These are phyloP conservation scores for Margarornis squamiger DNA, from an alignment of 2,797 vertebrate species.

Conservation along the genomic window DNA sequence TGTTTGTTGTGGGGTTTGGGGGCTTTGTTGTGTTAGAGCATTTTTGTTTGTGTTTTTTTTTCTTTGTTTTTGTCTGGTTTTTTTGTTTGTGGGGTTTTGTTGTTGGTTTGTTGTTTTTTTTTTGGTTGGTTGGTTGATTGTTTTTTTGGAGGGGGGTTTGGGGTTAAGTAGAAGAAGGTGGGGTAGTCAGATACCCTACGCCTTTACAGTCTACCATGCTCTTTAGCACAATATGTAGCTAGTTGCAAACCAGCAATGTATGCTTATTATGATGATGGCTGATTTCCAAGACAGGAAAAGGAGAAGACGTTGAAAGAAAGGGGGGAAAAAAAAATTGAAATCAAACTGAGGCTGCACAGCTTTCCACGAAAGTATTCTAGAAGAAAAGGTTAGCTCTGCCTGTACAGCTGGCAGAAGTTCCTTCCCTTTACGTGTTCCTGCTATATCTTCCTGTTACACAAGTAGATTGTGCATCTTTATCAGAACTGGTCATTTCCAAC, in stretches of 20 bases:
- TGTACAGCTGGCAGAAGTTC: not conserved
- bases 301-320: not conserved
- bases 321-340: not conserved
- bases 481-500: not conserved
- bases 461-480: not conserved
- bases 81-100: too few relatives aligned
- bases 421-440: not conserved
- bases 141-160: too few relatives aligned
- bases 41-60: too few relatives aligned
- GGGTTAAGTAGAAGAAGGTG: not conserved
- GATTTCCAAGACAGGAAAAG: not conserved
- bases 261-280: not conserved
- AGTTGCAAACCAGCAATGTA: not conserved
- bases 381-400: not conserved
- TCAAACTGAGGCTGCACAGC: not conserved
- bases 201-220: not conserved
- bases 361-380: fast-evolving
- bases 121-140: too few relatives aligned
- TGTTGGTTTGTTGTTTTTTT: too few relatives aligned
- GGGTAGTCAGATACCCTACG: not conserved
- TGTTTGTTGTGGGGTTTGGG: not conserved
- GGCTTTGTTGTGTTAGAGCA: fast-evolving
- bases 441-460: not conserved
- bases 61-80: too few relatives aligned
- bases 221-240: not conserved